Evolutionary conservation across 1,140 invertebrate species (phyloP).

Genomic region (Halesus radiatus): DNA sequence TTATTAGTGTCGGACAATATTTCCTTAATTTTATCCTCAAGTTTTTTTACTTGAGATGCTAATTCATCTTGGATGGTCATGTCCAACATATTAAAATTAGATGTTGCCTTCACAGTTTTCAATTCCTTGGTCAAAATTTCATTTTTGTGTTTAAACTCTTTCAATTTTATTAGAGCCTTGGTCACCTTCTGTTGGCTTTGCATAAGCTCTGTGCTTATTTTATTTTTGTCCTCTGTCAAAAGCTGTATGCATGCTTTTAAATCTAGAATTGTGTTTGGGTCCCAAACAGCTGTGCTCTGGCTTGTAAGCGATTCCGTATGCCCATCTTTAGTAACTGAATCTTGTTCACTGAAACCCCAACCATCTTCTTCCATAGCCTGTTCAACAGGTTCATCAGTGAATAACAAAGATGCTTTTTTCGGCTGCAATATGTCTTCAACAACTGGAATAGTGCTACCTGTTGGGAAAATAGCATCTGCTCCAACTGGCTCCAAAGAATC

Average conservation of each 20-base stretch:
- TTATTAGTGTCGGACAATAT: slow-evolving; percentile 71
- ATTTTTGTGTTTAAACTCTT: slow-evolving; percentile 79
- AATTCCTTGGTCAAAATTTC: slow-evolving; percentile 73
- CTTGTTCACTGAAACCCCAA: slow-evolving; percentile 40
- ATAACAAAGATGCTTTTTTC: slow-evolving; percentile 71
- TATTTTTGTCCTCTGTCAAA: slow-evolving; percentile 60
- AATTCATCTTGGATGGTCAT: slow-evolving; percentile 83
- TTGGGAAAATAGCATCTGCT: slow-evolving; percentile 5
- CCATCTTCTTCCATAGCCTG: slow-evolving; percentile 35
- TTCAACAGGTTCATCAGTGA: slow-evolving; percentile 9
- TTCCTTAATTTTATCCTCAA: slow-evolving; percentile 78
- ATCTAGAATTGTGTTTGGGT: slow-evolving; percentile 33
- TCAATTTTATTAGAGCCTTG: slow-evolving; percentile 82
- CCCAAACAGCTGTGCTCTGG: neutral
- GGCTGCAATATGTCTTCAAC: slow-evolving; percentile 68
- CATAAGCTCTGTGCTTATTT: slow-evolving; percentile 71
- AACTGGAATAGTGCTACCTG: slow-evolving; percentile 4
- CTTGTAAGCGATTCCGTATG: neutral
- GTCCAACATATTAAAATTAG: slow-evolving; percentile 76
- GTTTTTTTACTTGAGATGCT: slow-evolving; percentile 74
- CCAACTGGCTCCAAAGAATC: slow-evolving; percentile 57
- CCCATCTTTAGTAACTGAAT: slow-evolving; percentile 16
- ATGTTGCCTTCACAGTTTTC: slow-evolving; percentile 69
- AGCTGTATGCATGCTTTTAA: slow-evolving; percentile 33
- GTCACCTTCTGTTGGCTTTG: slow-evolving; percentile 75